Base-by-base conservation (phyloP, 2,888 invertebrate genomes). In the Cosmorhoe ocellata region DNA sequence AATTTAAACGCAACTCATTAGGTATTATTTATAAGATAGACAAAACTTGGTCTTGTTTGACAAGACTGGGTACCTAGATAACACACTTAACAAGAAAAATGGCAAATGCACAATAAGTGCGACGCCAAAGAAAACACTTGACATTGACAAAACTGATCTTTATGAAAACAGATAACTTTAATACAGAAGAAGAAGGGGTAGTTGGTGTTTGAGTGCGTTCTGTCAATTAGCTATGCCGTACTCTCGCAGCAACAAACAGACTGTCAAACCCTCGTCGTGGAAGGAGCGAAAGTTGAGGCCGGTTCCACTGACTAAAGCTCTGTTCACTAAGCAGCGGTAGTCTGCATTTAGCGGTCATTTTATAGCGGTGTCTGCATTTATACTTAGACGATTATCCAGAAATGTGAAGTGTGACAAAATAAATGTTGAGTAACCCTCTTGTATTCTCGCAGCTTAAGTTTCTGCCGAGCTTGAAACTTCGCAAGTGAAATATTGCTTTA, bases 241-340 rank as follows among this genome's bases (percentile, higher is more conserved):
- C 24, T 44, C 33, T 40, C 49, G 32, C 39, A 39, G 42, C 33
- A 51, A 51, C 51, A 51, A 51, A 51, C 38, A 42, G 14, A 27
- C 39, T 34, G 37, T 42, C 38, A 18, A 45, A 36, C 36, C 36
- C 30, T 22, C 18, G 13, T 30, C 47, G 24, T 26, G 32, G 44
- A 51, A 46, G 51, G 46, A 47, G 51, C 46, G 51, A 51, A 51
- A 51, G 51, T 47, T 33, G 10, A 8, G 34, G 41, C 47, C 47
- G 47, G 47, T 48, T 48, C 12, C 33, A 40, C 27, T 8, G 31
- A 14, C 13, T 40, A 33, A 43, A 9, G 36, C 43, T 2, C 27
- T 33, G 14, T 33, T 26, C 33, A 4, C 9, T 4, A 10, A 3
- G 8, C 3, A 33, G 14, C 37, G 12, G 26, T 18, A 2, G 2